Conservation (phyloP, 2,888 invertebrate genomes). For the Netelia melanura region DNA sequence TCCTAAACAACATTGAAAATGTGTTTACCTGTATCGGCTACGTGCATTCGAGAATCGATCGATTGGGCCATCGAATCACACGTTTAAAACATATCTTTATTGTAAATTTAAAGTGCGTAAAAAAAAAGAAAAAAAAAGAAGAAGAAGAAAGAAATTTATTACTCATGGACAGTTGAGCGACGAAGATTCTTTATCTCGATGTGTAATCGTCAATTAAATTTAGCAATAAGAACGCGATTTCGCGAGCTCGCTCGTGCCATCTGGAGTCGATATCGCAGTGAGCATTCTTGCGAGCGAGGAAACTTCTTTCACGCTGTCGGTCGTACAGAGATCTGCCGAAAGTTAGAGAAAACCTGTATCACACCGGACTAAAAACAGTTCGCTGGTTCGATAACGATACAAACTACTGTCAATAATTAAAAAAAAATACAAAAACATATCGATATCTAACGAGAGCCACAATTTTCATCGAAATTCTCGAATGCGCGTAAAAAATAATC, state of each 20-base stretch:
- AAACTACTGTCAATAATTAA: constrained; percentile 26
- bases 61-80: constrained; percentile 1
- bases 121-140: neutral
- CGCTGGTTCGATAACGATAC: neutral
- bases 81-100: constrained; percentile 50
- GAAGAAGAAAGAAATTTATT: constrained; percentile 22
- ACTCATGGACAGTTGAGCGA: neutral
- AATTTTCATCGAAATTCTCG: constrained; percentile 19
- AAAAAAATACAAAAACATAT: constrained; percentile 57
- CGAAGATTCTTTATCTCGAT: constrained; percentile 48
- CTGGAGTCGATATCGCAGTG: constrained; percentile 42
- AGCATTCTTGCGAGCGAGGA: neutral
- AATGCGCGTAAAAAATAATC: constrained; percentile 23
- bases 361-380: constrained; percentile 34
- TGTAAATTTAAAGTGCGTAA: constrained; percentile 14
- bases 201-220: constrained; percentile 62
- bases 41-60: constrained; percentile 46
- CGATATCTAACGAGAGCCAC: constrained; percentile 3
- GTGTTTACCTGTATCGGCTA: neutral
- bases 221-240: constrained; percentile 60
- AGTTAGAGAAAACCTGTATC: constrained; percentile 30
- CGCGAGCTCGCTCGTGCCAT: constrained; percentile 18
- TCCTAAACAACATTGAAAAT: constrained; percentile 4
- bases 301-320: constrained; percentile 45
- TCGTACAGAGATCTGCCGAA: constrained; percentile 37